Evolutionary conservation across 2,888 invertebrate species (phyloP), one percentile per base, ranked within the genome.

Genomic region (Acanthacorydalis orientalis): DNA sequence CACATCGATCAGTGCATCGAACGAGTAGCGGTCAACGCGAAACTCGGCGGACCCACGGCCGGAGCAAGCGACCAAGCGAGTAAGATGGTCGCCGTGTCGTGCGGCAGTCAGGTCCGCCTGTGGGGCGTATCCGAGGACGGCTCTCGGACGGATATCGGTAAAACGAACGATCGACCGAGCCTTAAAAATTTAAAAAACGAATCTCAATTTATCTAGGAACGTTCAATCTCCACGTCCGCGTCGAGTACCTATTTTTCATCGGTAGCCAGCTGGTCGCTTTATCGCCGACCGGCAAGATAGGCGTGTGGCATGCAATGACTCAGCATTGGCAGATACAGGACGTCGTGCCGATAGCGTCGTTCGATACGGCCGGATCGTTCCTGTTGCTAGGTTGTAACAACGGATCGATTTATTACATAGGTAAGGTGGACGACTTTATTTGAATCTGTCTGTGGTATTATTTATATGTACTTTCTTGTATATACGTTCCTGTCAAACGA

Each of bases 251-350:
- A 47, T 88, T 98, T 62, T 98, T 97, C 65, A 96, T 97, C 61
- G 96, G 97, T 1, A 92, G 90, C 54, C 97, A 97, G 62, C 68
- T 97, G 54, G 97, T 98, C n/a, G 96, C 96, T 0, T 70, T 97
- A 31, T 92, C 92, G 40, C 81, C 84, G 2, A 80, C 81, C 7
- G 91, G 91, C 6, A 95, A 95, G 68, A 88, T 97, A 16, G 96
- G 97, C 1, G 96, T 97, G n/a, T 97, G 96, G 96, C 96, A 97
- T 66, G 90, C 95, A 1, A 95, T 95, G 83, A 93, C 95, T 0
- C 93, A 95, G 59, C 93, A 96, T 66, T 97, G 96, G 93, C 96
- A 96, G 71, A 85, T 91, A 39, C 93, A 95, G 63, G 95, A 96
- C 65, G 86, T 96, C 11, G 87, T 92, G 14, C 89, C 93, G 2